Conservation (phyloP, 2,113 vertebrate species). For the Monarcha castaneiventris region DNA sequence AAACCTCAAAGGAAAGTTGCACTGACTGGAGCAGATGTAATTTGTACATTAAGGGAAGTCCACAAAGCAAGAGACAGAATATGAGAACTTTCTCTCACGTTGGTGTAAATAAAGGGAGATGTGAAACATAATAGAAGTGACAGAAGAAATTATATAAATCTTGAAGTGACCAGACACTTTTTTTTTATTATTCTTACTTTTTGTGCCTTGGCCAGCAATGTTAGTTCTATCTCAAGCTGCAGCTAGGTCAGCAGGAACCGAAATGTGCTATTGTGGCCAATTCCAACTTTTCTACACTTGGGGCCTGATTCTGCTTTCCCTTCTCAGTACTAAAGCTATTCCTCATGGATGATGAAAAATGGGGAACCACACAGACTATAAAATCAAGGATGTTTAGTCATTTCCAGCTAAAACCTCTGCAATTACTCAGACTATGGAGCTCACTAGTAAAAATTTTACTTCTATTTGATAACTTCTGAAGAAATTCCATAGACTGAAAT, state of each 20-base stretch:
- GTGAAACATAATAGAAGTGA: not conserved
- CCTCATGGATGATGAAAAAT: not conserved
- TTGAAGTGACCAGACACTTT: not conserved
- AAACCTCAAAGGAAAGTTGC: not conserved
- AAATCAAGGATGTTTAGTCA: not conserved
- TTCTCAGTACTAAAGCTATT: not conserved
- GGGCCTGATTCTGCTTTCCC: not conserved
- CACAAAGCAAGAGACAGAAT: not conserved
- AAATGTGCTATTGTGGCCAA: not conserved
- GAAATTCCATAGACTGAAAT: not conserved
- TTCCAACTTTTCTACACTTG: not conserved
- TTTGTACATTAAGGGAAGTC: not conserved
- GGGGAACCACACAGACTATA: not conserved
- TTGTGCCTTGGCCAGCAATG: not conserved
- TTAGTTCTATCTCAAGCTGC: not conserved
- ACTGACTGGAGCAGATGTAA: not conserved
- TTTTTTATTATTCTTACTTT: not conserved
- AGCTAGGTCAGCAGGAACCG: not conserved
- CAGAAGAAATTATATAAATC: not conserved
- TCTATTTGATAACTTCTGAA: not conserved
- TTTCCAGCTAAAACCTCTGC: not conserved
- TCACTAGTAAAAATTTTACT: not conserved
- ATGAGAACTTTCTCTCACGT: not conserved
- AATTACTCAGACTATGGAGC: not conserved
- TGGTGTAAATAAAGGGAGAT: not conserved